Conservation (phyloP, 1,140 invertebrate genomes). For the Lineus longissimus region DNA sequence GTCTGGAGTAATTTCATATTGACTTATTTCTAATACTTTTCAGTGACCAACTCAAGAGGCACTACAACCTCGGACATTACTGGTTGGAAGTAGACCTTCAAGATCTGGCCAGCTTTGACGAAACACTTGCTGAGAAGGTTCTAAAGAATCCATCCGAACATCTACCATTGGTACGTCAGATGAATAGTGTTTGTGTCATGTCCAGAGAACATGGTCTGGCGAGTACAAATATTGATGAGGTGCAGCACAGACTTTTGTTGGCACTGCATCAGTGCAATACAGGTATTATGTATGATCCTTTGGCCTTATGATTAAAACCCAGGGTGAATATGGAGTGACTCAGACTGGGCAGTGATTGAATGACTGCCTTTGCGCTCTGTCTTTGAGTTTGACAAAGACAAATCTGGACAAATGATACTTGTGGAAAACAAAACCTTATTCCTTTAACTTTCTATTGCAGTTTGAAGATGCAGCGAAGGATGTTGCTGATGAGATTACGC, state of each 20-base stretch:
- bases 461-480: constrained; percentile 97
- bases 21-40: no score
- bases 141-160: constrained; percentile 89
- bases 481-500: constrained; percentile 93
- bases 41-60: constrained; percentile 87
- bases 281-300: neutral
- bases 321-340: no score
- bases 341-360: no score
- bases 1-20: no score
- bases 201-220: constrained; percentile 1
- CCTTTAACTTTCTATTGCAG: constrained; percentile 51
- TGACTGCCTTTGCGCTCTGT: no score
- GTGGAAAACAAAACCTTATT: no score
- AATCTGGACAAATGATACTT: no score
- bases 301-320: no score
- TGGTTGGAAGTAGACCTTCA: constrained; percentile 91
- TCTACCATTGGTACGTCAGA: constrained; percentile 74
- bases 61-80: constrained; percentile 89
- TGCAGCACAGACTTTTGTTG: no score
- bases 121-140: constrained; percentile 86
- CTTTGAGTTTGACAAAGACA: no score
- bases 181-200: neutral
- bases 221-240: neutral
- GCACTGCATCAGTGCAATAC: neutral
- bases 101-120: constrained; percentile 92